Conservation (phyloP, 2,888 invertebrate genomes). For the Cephus sareptanus region DNA sequence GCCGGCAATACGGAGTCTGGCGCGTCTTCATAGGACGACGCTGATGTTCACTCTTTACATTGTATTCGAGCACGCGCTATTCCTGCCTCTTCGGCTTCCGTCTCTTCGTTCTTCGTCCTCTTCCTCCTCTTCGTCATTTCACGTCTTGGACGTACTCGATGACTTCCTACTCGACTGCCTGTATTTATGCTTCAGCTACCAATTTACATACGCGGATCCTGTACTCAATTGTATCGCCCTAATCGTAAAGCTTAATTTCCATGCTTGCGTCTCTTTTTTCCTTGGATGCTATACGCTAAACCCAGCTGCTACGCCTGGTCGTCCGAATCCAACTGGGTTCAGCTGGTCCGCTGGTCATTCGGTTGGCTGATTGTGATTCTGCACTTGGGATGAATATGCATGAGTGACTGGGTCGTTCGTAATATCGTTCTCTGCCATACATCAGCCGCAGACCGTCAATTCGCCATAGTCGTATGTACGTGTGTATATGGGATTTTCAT, state of each 20-base stretch:
- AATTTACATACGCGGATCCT: conserved; percentile 37
- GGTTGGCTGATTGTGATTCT: background rate
- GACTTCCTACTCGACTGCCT: background rate
- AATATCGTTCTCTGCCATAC: conserved; percentile 45
- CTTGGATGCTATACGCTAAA: background rate
- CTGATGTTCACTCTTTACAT: conserved; percentile 14
- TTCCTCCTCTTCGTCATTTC: background rate
- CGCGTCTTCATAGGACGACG: conserved; percentile 5
- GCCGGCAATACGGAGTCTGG: conserved; percentile 1
- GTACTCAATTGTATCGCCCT: conserved; percentile 35
- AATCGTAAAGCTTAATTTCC: background rate
- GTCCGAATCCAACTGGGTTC: background rate
- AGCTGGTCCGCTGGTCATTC: background rate
- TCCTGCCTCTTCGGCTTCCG: background rate
- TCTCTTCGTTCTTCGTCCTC: background rate
- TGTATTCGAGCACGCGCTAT: background rate
- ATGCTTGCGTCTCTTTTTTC: background rate
- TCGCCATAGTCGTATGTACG: conserved; percentile 20
- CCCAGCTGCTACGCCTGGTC: background rate
- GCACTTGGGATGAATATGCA: conserved; percentile 41
- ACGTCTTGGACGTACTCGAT: background rate
- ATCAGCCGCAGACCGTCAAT: conserved; percentile 45
- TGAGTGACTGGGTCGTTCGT: conserved; percentile 38
- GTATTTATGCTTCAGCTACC: conserved; percentile 17
- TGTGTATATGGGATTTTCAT: background rate